Conservation (phyloP, 2,888 invertebrate genomes). For the Endotricha flammealis region DNA sequence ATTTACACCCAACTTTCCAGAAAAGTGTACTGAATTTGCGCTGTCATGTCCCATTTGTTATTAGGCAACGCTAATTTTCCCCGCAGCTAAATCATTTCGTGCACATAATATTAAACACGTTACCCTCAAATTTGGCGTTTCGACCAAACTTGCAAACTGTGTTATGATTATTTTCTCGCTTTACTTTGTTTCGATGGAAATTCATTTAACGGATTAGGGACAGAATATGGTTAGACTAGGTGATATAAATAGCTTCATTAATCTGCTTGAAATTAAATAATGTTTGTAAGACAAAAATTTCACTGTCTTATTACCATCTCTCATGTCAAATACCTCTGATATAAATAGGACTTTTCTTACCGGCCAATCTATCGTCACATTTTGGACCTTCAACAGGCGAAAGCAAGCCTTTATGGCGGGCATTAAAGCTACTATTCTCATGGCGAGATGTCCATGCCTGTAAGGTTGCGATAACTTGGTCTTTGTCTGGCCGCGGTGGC, state of each 20-base stretch:
- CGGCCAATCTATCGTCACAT: constrained; percentile 45
- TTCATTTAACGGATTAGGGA: constrained; percentile 28
- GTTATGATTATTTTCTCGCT: constrained; percentile 38
- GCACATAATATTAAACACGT: constrained; percentile 52
- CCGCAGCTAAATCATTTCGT: constrained; percentile 48
- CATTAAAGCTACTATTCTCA: constrained; percentile 45
- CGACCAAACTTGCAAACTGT: constrained; percentile 48
- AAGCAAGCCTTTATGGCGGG: constrained; percentile 34
- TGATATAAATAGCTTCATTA: neutral
- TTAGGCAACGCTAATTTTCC: constrained; percentile 52
- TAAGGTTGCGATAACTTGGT: constrained; percentile 70
- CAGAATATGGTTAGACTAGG: constrained; percentile 19
- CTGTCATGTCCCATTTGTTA: constrained; percentile 60
- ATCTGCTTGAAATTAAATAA: neutral
- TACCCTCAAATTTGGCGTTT: constrained; percentile 42
- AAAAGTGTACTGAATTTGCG: constrained; percentile 54
- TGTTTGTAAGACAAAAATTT: constrained; percentile 26
- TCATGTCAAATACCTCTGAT: too few species aligned
- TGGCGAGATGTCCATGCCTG: constrained; percentile 45
- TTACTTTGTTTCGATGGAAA: constrained; percentile 18
- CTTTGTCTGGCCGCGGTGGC: constrained; percentile 69
- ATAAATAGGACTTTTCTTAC: constrained; percentile 52
- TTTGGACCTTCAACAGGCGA: constrained; percentile 27
- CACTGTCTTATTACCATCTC: constrained; percentile 44
- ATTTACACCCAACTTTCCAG: constrained; percentile 57